phyloP scores from a whole-genome alignment of 2,888 invertebrate species.

The Trissonchulus latispiculum region DNA sequence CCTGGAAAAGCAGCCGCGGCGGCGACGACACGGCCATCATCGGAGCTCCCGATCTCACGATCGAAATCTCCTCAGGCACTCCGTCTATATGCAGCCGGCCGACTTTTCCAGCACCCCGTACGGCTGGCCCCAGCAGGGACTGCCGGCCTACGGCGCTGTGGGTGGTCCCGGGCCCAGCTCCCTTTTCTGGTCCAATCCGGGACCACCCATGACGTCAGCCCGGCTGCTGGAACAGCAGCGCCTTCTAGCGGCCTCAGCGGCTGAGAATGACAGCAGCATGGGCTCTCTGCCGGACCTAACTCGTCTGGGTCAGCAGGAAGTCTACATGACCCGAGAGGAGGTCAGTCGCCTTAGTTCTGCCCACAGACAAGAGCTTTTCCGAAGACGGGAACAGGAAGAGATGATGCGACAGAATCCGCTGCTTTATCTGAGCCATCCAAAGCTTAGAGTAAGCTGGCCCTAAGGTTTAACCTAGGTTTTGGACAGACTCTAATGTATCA shows the following conservation, averaged over 20 bases:
- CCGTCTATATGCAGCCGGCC: neutral
- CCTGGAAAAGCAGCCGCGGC: neutral
- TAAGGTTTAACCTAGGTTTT: too few species aligned
- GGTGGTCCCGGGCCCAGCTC: neutral
- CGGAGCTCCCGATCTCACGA: neutral
- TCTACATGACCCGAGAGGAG: slow-evolving; percentile 9
- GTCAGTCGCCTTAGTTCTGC: slow-evolving; percentile 15
- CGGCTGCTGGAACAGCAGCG: neutral
- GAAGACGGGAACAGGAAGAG: slow-evolving; percentile 11
- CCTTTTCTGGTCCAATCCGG: neutral
- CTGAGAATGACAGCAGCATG: neutral
- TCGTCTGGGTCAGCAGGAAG: slow-evolving; percentile 6
- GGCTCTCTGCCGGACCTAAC: slow-evolving; percentile 3
- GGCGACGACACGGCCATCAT: neutral
- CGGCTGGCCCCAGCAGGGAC: neutral
- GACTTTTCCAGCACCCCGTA: neutral
- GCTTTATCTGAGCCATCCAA: slow-evolving; percentile 4
- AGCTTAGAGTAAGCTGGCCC: neutral
- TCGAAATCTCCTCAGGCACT: neutral
- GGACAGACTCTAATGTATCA: neutral
- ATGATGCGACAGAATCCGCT: slow-evolving; percentile 8
- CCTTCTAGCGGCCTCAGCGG: too few species aligned
- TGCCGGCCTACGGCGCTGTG: neutral
- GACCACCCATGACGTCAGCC: neutral
- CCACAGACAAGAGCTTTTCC: neutral